Conservation (phyloP, 1,140 invertebrate genomes). For the Monochamus saltuarius region DNA sequence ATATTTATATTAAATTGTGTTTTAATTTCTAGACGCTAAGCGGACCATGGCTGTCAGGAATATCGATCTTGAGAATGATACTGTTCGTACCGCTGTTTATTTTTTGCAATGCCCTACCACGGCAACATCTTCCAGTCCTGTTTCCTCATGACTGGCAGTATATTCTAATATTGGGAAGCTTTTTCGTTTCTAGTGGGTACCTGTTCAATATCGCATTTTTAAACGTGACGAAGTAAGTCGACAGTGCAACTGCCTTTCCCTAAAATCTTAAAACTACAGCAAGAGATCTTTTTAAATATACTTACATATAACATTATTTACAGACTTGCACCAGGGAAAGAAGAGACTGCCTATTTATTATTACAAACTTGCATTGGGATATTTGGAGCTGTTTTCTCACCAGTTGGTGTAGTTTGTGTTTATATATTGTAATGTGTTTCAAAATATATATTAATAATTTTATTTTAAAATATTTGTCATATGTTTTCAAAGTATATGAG, state of each 20-base stretch:
- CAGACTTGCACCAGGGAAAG: slow-evolving; percentile 5
- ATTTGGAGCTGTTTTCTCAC: slow-evolving; percentile 14
- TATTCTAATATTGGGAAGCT: slow-evolving; percentile 13
- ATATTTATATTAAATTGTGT: too few species aligned
- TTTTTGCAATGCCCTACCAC: slow-evolving; percentile 16
- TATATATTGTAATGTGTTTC: slow-evolving; percentile 4
- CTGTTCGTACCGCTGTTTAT: slow-evolving; percentile 15
- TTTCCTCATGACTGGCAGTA: slow-evolving; percentile 23
- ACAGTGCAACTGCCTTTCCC: too few species aligned
- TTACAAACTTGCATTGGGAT: slow-evolving; percentile 13
- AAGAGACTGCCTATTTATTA: slow-evolving; percentile 12
- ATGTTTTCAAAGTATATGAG: background rate
- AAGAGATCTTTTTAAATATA: too few species aligned
- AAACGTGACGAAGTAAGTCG: slow-evolving; percentile 13
- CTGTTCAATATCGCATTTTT: slow-evolving; percentile 16
- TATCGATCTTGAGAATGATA: slow-evolving; percentile 9
- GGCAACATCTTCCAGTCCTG: slow-evolving; percentile 12
- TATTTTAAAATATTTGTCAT: background rate
- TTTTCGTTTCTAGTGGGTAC: slow-evolving; percentile 16
- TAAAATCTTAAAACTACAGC: too few species aligned
- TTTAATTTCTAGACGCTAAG: slow-evolving; percentile 4
- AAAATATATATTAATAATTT: background rate
- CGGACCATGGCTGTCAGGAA: background rate
- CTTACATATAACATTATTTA: too few species aligned
- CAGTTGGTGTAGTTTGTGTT: slow-evolving; percentile 13